Evolutionary conservation across 2,888 invertebrate genomes (phyloP).

Genomic region (Tinea semifulvella): DNA sequence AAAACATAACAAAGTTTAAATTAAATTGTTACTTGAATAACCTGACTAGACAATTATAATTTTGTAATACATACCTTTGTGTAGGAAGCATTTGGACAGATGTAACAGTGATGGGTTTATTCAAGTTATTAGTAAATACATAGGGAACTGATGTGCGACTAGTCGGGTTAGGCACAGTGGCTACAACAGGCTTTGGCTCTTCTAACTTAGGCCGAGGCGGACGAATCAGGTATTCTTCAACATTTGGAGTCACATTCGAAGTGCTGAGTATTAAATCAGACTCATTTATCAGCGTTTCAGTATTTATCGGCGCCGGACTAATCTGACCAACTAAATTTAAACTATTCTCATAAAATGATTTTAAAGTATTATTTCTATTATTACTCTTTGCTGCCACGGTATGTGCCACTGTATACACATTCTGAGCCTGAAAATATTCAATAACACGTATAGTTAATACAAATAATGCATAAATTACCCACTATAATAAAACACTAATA

Average conservation of each 20-base stretch:
- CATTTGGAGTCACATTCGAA: constrained; percentile 1
- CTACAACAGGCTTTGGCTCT: background rate
- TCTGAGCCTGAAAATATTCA: background rate
- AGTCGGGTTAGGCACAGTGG: no score
- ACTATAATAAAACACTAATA: background rate
- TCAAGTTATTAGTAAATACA: background rate
- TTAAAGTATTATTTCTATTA: constrained; percentile 51
- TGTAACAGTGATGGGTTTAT: background rate
- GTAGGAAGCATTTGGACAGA: background rate
- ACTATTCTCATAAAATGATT: constrained; percentile 57
- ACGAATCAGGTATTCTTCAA: background rate
- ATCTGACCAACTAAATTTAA: constrained; percentile 1
- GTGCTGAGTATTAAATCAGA: constrained; percentile 1
- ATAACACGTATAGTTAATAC: background rate
- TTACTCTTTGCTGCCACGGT: constrained; percentile 24
- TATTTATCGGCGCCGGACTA: background rate
- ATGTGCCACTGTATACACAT: background rate
- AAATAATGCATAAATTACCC: background rate
- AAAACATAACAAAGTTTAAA: no score
- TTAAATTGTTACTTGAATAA: no score
- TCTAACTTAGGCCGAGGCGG: background rate
- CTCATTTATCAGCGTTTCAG: background rate
- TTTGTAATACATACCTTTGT: background rate
- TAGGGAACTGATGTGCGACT: background rate
- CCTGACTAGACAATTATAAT: no score